Base-by-base conservation (phyloP, 2,888 invertebrate genomes). In the Gymnosoma rotundatum region DNA sequence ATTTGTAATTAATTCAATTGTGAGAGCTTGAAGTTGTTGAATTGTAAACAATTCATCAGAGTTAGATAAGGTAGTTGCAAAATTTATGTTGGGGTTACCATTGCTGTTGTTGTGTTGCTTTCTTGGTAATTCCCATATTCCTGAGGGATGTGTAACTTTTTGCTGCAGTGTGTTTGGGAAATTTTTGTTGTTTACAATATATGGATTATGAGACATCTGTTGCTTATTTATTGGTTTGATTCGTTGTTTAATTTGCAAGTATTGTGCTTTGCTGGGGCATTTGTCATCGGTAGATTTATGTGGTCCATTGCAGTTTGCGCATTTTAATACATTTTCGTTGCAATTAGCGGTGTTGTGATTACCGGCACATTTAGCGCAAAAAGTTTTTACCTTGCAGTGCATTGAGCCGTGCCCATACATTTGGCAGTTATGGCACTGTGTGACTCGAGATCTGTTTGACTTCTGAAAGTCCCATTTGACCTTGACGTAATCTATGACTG, bases 201-300 rank as follows among this genome's bases (percentile, higher is more conserved):
- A 67, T 6, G 10, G 36, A 14, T 52, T 36, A 2, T 18, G 52
- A 8, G 18, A 0, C 7, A 10, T 66, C 12, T 10, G 50, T 10
- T 50, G 5, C 10, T 38, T 38, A 38, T 38, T 7, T 0, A 32
- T 36, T 50, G 36, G 66, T 52, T 66, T 32, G 1, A 36, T 25
- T 20, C 66, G 36, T 50, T 52, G 66, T 52, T 50, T 36, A 14
- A 66, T 52, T 14, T 58, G 32, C 8, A 32, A 16, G n/a, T 58
- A 58, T 52, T 7, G 38, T 18, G 10, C 18, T 18, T 18, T 52
- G 20, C 52, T 18, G 10, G 52, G 52, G 14, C 52, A 52, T 20
- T 20, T 20, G 6, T 52, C 52, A 18, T 18, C 18, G 14, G 20
- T 18, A 18, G 52, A 52, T 52, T 52, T 52, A 18, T 52, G 52